These are phyloP conservation scores for Solea solea DNA, from an alignment of 2,113 vertebrate genomes.

Conservation along the genomic window DNA sequence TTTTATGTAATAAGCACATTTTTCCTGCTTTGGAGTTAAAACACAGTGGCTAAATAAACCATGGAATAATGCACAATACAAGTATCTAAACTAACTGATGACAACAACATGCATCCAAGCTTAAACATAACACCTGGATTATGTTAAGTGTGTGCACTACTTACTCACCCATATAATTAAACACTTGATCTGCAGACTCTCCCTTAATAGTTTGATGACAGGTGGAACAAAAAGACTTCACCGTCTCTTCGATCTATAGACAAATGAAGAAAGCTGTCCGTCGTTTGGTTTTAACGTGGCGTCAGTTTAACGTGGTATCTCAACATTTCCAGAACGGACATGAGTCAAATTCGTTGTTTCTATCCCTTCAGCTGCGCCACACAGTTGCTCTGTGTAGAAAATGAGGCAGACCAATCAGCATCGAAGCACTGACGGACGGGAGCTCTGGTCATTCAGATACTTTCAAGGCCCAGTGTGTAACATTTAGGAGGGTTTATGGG, in stretches of 20 bases:
- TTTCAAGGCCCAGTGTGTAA: background rate
- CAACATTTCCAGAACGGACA: too few relatives aligned
- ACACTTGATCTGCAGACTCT: background rate
- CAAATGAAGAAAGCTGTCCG: background rate
- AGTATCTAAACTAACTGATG: too few relatives aligned
- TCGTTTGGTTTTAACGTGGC: background rate
- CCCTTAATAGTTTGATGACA: slow-evolving; percentile 1
- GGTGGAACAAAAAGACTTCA: background rate
- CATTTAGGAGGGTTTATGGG: too few relatives aligned
- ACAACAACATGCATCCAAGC: background rate
- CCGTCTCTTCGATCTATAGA: background rate
- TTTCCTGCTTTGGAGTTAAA: too few relatives aligned
- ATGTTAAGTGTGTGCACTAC: background rate
- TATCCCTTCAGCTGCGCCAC: background rate
- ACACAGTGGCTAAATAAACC: too few relatives aligned
- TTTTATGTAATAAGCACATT: too few relatives aligned
- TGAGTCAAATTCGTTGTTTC: background rate
- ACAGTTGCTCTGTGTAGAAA: background rate
- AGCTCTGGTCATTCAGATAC: slow-evolving; percentile 1
- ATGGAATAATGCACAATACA: too few relatives aligned
- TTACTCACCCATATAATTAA: background rate
- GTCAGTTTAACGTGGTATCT: too few relatives aligned
- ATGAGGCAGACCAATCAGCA: background rate
- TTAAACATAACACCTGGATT: background rate
- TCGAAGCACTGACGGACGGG: background rate